These are phyloP conservation scores for Neoarius graeffei DNA, from an alignment of 2,113 vertebrate species.

Conservation along the genomic window DNA sequence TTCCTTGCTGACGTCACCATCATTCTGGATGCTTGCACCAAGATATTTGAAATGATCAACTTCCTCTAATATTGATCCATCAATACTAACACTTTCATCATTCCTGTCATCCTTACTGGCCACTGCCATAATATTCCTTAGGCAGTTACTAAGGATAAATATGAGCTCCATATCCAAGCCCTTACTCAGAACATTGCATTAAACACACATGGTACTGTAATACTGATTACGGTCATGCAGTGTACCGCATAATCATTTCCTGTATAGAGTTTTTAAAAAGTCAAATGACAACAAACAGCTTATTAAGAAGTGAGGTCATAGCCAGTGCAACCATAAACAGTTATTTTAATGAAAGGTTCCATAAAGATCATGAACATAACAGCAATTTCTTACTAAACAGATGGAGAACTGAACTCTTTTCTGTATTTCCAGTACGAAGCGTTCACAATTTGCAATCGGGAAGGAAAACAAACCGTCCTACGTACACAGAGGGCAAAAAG, in stretches of 20 bases:
- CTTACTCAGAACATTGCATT: no score
- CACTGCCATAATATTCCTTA: no score
- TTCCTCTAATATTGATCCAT: no score
- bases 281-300: background rate
- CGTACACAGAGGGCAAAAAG: background rate
- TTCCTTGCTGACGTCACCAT: no score
- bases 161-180: no score
- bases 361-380: conserved; percentile 66
- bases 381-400: conserved; percentile 35
- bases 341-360: conserved; percentile 69
- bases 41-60: no score
- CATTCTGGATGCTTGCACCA: no score
- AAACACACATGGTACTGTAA: background rate
- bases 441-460: conserved; percentile 25
- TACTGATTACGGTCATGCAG: background rate
- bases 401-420: conserved; percentile 30
- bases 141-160: no score
- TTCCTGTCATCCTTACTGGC: no score
- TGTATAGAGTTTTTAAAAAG: background rate
- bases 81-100: no score
- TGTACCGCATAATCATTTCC: background rate
- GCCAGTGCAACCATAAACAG: background rate
- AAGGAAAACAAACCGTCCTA: conserved; percentile 7
- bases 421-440: conserved; percentile 9
- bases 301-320: background rate